Conservation (phyloP, 2,888 invertebrate genomes). For the Charanyca ferruginea region DNA sequence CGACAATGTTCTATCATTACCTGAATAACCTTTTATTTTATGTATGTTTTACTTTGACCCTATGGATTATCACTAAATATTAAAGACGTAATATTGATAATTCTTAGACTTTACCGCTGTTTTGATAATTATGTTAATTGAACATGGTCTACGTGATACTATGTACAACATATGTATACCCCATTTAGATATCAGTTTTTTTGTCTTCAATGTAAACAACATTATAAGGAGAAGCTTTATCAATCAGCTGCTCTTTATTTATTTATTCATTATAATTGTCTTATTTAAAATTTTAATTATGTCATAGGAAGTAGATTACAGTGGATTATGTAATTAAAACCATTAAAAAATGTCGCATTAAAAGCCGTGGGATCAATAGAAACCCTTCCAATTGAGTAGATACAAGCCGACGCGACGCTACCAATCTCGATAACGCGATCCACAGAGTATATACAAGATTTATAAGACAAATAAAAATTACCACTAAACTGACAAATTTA, state of each 20-base stretch:
- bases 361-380: conserved; percentile 16
- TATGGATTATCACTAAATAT: neutral
- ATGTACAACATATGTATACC: conserved; percentile 33
- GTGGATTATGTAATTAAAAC: conserved; percentile 15
- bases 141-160: conserved; percentile 41
- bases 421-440: conserved; percentile 21
- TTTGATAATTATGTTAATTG: conserved; percentile 46
- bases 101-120: conserved; percentile 10
- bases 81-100: conserved; percentile 13
- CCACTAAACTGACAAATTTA: conserved; percentile 4
- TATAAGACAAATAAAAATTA: conserved; percentile 12
- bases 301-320: conserved; percentile 36
- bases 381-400: conserved; percentile 6
- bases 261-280: conserved; percentile 22
- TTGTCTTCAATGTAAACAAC: conserved; percentile 47
- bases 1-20: neutral
- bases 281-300: conserved; percentile 35
- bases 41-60: neutral
- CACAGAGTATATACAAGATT: conserved; percentile 13
- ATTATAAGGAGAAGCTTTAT: conserved; percentile 18
- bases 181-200: conserved; percentile 21
- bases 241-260: conserved; percentile 52
- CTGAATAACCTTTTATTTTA: neutral
- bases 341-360: conserved; percentile 16
- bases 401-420: conserved; percentile 15